Evolutionary conservation across 1,140 invertebrate genomes (phyloP).

Genomic region (Diuraphis noxia): DNA sequence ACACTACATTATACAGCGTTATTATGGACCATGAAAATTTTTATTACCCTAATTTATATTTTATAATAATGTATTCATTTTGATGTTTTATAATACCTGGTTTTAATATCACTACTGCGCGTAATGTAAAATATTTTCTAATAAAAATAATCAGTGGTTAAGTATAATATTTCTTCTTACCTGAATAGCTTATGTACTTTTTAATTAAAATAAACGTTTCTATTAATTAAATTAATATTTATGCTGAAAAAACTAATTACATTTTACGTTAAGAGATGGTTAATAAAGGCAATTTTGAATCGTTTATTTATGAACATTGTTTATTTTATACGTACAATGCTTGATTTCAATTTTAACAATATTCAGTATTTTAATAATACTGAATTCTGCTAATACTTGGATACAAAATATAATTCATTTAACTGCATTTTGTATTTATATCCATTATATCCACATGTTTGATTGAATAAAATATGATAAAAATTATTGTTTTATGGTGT

Average conservation of each 20-base stretch:
- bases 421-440: too few species aligned
- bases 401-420: neutral
- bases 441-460: neutral
- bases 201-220: slow-evolving; percentile 7
- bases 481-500: neutral
- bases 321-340: neutral
- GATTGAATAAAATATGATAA: neutral
- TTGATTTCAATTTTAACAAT: neutral
- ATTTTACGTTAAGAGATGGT: neutral
- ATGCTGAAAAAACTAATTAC: neutral
- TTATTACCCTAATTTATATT: slow-evolving; percentile 1
- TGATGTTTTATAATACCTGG: neutral
- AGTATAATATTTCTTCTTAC: neutral
- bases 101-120: neutral
- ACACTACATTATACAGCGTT: neutral
- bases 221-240: slow-evolving; percentile 20
- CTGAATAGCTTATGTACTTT: neutral
- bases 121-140: neutral
- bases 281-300: neutral
- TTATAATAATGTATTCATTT: neutral
- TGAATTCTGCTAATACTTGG: neutral
- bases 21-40: neutral
- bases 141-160: neutral
- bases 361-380: too few species aligned
- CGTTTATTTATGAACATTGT: neutral